Conservation (phyloP, 2,113 vertebrate genomes). For the Anarhynchus alexandrinus region DNA sequence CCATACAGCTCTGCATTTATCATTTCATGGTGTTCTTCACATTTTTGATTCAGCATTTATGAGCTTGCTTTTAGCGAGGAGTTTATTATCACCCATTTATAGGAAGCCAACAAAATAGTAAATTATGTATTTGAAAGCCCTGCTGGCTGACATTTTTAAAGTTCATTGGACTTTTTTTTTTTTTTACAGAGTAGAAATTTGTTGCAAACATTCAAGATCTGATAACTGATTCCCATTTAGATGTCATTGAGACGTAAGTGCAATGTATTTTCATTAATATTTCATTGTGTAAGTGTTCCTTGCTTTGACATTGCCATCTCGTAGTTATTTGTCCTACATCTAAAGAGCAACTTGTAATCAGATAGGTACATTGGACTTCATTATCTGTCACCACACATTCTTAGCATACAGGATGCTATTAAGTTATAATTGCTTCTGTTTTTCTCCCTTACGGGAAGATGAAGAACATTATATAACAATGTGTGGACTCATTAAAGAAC, state of each 20-base stretch:
- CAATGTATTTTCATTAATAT: constrained; percentile 70
- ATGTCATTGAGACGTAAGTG: constrained; percentile 56
- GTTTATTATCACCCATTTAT: constrained; percentile 74
- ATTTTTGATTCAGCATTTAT: constrained; percentile 68
- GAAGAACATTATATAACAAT: not conserved
- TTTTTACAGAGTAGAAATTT: constrained; percentile 39
- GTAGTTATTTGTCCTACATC: constrained; percentile 57
- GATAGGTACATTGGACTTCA: constrained; percentile 52
- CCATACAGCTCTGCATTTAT: constrained; percentile 50
- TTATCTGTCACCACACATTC: constrained; percentile 41
- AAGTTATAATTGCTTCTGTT: constrained; percentile 50
- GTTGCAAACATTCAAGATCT: constrained; percentile 56
- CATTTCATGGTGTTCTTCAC: constrained; percentile 57
- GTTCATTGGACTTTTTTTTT: constrained; percentile 62
- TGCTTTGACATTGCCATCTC: constrained; percentile 66
- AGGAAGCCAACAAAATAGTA: constrained; percentile 72
- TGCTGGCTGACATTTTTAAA: constrained; percentile 77
- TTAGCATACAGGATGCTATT: constrained; percentile 27
- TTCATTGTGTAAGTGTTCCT: constrained; percentile 60
- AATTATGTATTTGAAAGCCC: constrained; percentile 75
- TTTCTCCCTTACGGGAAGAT: constrained; percentile 22
- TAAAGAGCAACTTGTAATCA: constrained; percentile 62
- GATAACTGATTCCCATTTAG: constrained; percentile 71
- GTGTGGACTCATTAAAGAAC: not conserved
- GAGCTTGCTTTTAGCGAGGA: constrained; percentile 58